A percentile compares a stretch with the other conserved stretches of the same genome.
phyloP scores from a whole-genome alignment of 2,888 invertebrate genomes.

The Bedellia somnulentella region DNA sequence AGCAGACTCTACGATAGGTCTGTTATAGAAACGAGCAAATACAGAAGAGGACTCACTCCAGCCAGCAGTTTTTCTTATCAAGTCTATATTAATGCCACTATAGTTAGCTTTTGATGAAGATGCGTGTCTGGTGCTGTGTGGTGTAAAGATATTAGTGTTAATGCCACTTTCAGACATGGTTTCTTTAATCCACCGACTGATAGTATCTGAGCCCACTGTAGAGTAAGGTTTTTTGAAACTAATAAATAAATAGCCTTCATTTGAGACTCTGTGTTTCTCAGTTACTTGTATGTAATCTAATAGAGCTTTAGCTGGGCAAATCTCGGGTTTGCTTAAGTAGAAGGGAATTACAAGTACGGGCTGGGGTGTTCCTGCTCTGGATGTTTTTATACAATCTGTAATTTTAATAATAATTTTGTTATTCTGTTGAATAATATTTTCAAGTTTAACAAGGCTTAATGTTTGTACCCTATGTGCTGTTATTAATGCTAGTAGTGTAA shows the following conservation, averaged over 20 bases:
- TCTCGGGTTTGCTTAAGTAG: neutral
- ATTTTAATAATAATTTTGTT: too few species aligned
- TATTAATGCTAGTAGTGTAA: too few species aligned
- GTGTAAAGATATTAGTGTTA: neutral
- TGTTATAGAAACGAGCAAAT: conserved; percentile 2
- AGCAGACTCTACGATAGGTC: too few species aligned
- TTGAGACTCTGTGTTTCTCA: neutral
- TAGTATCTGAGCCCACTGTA: neutral
- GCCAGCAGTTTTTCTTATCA: conserved; percentile 3
- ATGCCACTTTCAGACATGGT: neutral
- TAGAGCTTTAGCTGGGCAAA: conserved; percentile 3
- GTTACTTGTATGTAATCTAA: neutral
- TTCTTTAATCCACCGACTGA: conserved; percentile 2
- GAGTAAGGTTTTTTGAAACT: conserved; percentile 1
- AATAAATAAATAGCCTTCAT: neutral
- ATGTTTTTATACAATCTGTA: conserved; percentile 5
- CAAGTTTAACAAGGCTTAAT: too few species aligned
- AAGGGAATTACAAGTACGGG: conserved; percentile 6
- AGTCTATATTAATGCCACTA: conserved; percentile 2
- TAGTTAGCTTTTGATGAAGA: neutral
- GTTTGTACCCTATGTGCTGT: too few species aligned
- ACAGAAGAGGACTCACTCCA: conserved; percentile 1
- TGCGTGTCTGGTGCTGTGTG: conserved; percentile 1
- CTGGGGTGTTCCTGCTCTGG: conserved; percentile 1
- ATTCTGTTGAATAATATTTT: too few species aligned